Evolutionary conservation across 2,797 vertebrate genomes (phyloP).

Genomic region (Benthosema pterotum): DNA sequence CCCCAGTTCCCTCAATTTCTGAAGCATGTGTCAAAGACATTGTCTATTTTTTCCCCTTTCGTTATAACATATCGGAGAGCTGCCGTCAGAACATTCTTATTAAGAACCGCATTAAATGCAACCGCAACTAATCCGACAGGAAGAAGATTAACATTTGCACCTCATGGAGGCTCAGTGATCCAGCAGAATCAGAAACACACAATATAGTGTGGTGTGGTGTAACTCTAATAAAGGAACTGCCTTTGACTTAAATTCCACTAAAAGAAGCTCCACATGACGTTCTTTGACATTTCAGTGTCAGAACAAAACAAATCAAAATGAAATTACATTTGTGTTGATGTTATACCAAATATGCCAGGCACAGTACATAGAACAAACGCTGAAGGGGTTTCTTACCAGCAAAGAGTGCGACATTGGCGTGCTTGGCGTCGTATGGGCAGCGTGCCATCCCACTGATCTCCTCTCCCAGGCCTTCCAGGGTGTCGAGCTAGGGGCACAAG

Average conservation of each 20-base stretch:
- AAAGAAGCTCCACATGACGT: too few relatives aligned
- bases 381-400: slow-evolving; percentile 83
- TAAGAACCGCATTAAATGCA: slow-evolving; percentile 64
- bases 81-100: slow-evolving; percentile 61
- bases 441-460: slow-evolving; percentile 99
- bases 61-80: slow-evolving; percentile 49
- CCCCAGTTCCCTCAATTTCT: slow-evolving; percentile 40
- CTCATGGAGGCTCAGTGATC: slow-evolving; percentile 30
- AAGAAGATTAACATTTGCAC: slow-evolving; percentile 49
- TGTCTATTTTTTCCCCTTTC: slow-evolving; percentile 38
- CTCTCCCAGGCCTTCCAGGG: slow-evolving; percentile 90
- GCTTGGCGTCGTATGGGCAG: slow-evolving; percentile 97
- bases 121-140: slow-evolving; percentile 57
- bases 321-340: background rate
- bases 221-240: slow-evolving; percentile 1
- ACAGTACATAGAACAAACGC: background rate
- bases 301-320: background rate
- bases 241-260: background rate
- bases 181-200: slow-evolving; percentile 25
- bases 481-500: slow-evolving; percentile 85
- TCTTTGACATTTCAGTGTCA: background rate
- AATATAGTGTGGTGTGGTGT: slow-evolving; percentile 12
- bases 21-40: slow-evolving; percentile 32
- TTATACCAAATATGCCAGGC: background rate
- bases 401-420: slow-evolving; percentile 95